Base-by-base conservation (phyloP, 2,113 vertebrate species). In the Egretta garzetta region DNA sequence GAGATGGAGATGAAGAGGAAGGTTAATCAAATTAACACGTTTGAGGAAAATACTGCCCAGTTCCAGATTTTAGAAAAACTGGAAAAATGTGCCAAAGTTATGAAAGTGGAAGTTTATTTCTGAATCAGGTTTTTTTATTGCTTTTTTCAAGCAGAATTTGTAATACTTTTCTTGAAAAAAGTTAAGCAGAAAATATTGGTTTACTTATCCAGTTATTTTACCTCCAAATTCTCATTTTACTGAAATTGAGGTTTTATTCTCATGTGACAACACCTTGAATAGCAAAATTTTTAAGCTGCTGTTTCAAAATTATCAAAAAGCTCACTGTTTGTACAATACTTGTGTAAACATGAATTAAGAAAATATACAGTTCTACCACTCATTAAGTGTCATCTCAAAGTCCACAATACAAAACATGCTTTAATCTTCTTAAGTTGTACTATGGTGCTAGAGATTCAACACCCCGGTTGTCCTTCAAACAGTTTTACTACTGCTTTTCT, bases 31-130 rank as follows among this genome's bases (percentile, higher is more conserved):
- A 56, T 27, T 27, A 41, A 23, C 4, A 13, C 1, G 4, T 27
- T 47, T 80, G 12, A 76, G 20, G 17, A 43, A 80, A 71, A 66
- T 13, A 2, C 0, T 28, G 0, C 5, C 5, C 10, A 41, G 11
- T 50, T 52, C 9, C 41, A 62, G 7, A 45, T 27, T 58, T 62
- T 24, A 47, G 17, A 72, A 86, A 88, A 90, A 39, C 1, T 47
- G 27, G 32, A 15, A 39, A 62, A 33, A 24, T 3, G 4, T 26
- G 10, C 3, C 62, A 83, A 55, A 79, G 11, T 12, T 62, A 41
- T 20, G 5, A 30, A 74, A 79, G 27, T 39, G 16, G 18, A 66
- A 66, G 9, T 35, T 68, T 23, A 43, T 64, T 75, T 82, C 14
- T 52, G 33, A 82, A 33, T 62, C 5, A 16, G 3, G 12, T 41